Evolutionary conservation across 2,113 vertebrate species (phyloP).

Genomic region (Rhegmatorhina hoffmannsi): DNA sequence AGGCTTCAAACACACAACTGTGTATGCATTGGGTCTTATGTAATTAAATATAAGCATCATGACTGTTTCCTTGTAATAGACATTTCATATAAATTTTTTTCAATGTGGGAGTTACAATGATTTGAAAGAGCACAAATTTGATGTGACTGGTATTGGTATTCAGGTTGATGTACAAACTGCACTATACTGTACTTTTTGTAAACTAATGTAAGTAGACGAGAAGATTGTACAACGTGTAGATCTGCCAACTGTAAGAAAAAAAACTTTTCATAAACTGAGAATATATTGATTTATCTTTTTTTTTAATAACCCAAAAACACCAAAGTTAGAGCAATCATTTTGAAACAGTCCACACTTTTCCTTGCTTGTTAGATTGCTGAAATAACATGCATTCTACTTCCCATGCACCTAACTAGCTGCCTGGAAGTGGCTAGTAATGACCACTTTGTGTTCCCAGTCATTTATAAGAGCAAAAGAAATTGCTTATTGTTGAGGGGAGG

Average conservation of each 20-base stretch:
- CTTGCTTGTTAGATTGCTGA: neutral
- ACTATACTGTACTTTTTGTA: slow-evolving; percentile 66
- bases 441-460: neutral
- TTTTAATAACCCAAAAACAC: slow-evolving; percentile 48
- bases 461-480: neutral
- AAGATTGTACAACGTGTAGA: slow-evolving; percentile 62
- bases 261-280: slow-evolving; percentile 56
- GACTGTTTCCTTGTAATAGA: slow-evolving; percentile 5
- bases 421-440: neutral
- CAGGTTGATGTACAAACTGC: slow-evolving; percentile 63
- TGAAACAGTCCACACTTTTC: neutral
- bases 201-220: slow-evolving; percentile 67
- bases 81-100: neutral
- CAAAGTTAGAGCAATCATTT: slow-evolving; percentile 67
- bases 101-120: slow-evolving; percentile 16
- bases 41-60: neutral
- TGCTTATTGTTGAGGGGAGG: neutral
- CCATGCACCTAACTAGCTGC: neutral
- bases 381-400: neutral
- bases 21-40: neutral
- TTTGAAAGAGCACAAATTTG: slow-evolving; percentile 63
- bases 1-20: neutral
- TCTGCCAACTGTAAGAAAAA: slow-evolving; percentile 55
- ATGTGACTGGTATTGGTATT: slow-evolving; percentile 41
- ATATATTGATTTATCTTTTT: slow-evolving; percentile 40